Base-by-base conservation (phyloP, 2,888 invertebrate genomes). In the Aphidius colemani region DNA sequence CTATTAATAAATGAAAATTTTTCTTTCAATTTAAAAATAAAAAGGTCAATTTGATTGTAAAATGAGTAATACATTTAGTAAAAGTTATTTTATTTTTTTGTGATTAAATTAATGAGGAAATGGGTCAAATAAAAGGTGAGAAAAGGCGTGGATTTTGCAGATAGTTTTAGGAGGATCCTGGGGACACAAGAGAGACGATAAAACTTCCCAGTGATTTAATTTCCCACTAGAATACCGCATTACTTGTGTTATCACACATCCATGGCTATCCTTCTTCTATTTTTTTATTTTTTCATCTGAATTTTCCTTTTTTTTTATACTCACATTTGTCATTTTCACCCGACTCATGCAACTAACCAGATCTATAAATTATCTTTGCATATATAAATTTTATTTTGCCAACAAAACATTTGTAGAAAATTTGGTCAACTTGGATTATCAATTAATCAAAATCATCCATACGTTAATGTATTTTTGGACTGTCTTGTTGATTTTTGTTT, bases 151-250 rank as follows among this genome's bases (percentile, higher is more conserved):
- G 39, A 18, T 5, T 9, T 51, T 11, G 13, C 2, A 2, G 18
- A n/a, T 7, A 44, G 56, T 10, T 30, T 43, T 13, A 45, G 7
- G 40, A 44, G 43, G 55, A 43, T 53, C 1, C 30, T 45, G 45
- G 50, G 49, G 13, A 62, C 41, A 53, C n/a, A 10, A 18, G 8
- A 55, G 61, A 61, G 53, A 56, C 50, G 51, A 50, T 46, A 46
- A 51, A 63, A 63, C 59, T 48, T 55, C 48, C 56, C 56, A 55
- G 61, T 64, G 66, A 67, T 69, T 69, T 61, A 66, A 69, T 67
- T 67, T 67, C 60, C 53, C 64, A 57, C 56, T 59, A 55, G 57
- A 65, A 63, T 63, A 63, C 58, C 49, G 61, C 61, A 63, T 63
- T 63, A 66, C 59, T 65, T 59, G 64, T 61, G 65, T 67, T 70